phyloP scores from a whole-genome alignment of 2,888 invertebrate species.

The Parapristionchus giblindavisi region DNA sequence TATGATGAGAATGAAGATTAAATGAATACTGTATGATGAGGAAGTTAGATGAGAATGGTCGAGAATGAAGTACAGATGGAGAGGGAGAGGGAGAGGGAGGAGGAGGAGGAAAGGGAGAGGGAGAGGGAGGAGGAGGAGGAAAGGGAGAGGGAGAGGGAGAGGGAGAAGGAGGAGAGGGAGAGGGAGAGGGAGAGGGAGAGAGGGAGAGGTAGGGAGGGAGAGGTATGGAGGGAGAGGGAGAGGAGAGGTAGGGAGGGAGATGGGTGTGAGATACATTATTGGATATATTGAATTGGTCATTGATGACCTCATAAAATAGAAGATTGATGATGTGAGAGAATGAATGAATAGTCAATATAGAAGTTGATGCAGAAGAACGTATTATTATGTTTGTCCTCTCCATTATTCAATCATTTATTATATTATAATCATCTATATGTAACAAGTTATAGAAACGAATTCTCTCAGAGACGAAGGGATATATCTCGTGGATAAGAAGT shows the following conservation, averaged over 20 bases:
- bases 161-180: not conserved
- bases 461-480: too few relatives aligned
- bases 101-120: not conserved
- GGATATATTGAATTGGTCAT: slow-evolving; percentile 4
- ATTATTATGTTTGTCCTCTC: too few relatives aligned
- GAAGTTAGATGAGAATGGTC: slow-evolving; percentile 2
- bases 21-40: not conserved
- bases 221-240: not conserved
- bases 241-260: not conserved
- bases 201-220: not conserved
- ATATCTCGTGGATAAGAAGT: too few relatives aligned
- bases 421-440: too few relatives aligned
- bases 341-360: not conserved
- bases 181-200: not conserved
- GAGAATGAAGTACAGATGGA: not conserved
- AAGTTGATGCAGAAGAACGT: not conserved
- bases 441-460: too few relatives aligned
- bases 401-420: too few relatives aligned
- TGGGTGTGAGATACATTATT: not conserved
- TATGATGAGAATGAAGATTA: not conserved
- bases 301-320: slow-evolving; percentile 9
- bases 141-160: not conserved
- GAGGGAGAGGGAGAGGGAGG: slow-evolving; percentile 17
- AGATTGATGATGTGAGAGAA: not conserved
- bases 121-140: slow-evolving; percentile 13